Percentiles rank a stretch among this genome's conserved stretches.
Conservation (phyloP, 2,888 invertebrate species). For the Phrixothrix hirtus region DNA sequence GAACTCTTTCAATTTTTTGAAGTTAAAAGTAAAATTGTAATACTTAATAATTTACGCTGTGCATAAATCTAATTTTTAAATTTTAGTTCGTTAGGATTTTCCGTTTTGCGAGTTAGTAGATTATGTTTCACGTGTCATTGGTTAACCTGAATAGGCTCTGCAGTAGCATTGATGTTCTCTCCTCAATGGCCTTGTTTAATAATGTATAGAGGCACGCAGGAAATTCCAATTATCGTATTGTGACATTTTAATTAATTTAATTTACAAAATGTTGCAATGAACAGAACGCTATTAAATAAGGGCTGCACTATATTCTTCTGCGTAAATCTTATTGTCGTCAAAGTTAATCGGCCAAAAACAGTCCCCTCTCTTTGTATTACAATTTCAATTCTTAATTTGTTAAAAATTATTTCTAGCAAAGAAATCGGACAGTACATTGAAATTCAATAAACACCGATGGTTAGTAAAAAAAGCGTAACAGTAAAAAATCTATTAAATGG, state of each 20-base stretch:
- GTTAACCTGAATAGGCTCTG: slow-evolving; percentile 32
- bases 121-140: slow-evolving; percentile 42
- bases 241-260: slow-evolving; percentile 43
- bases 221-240: slow-evolving; percentile 45
- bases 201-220: slow-evolving; percentile 35
- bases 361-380: too few relatives aligned
- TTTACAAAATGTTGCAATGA: slow-evolving; percentile 37
- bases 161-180: slow-evolving; percentile 17
- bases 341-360: neutral
- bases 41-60: slow-evolving; percentile 19
- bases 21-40: neutral
- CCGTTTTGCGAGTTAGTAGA: slow-evolving; percentile 30
- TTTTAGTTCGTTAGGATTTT: slow-evolving; percentile 30
- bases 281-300: neutral
- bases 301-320: neutral
- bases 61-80: slow-evolving; percentile 18
- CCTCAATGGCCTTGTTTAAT: slow-evolving; percentile 30
- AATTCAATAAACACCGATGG: too few relatives aligned
- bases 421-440: too few relatives aligned
- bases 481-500: slow-evolving; percentile 13
- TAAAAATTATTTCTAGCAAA: too few relatives aligned
- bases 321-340: neutral
- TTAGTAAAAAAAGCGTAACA: neutral
- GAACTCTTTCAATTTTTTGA: neutral
- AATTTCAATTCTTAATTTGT: too few relatives aligned